Percentiles rank a stretch among this genome's conserved stretches.
phyloP scores from a whole-genome alignment of 2,113 vertebrate species.

The Syngnathus typhle region DNA sequence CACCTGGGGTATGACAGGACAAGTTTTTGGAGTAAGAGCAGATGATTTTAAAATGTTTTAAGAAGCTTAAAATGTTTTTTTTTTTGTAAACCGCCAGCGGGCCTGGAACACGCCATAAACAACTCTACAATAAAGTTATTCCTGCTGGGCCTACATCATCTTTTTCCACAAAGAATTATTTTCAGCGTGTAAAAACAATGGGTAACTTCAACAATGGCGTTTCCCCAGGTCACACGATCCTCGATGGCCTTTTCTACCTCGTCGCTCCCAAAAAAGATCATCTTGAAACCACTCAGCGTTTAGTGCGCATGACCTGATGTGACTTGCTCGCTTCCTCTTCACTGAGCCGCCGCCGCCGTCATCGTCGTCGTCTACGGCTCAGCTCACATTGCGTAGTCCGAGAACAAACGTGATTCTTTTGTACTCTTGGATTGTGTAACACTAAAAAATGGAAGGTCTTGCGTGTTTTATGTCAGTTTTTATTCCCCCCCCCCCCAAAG shows the following conservation, averaged over 20 bases:
- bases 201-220: no score
- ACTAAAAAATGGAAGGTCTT: no score
- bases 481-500: no score
- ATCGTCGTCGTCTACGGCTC: no score
- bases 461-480: no score
- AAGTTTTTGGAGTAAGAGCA: no score
- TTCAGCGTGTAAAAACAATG: no score
- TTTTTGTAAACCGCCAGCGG: not conserved
- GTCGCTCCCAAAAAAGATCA: not conserved
- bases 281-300: not conserved
- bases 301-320: not conserved
- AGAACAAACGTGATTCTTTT: no score
- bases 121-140: no score
- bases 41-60: not conserved
- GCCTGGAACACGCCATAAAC: no score
- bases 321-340: not conserved
- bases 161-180: no score
- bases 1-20: not conserved
- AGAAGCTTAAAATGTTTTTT: not conserved
- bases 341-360: not conserved
- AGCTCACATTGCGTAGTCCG: not conserved
- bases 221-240: constrained; percentile 7
- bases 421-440: not conserved
- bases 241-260: not conserved
- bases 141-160: no score